Evolutionary conservation across 2,888 invertebrate species (phyloP).

Genomic region (Amblyjoppa fuscipennis): DNA sequence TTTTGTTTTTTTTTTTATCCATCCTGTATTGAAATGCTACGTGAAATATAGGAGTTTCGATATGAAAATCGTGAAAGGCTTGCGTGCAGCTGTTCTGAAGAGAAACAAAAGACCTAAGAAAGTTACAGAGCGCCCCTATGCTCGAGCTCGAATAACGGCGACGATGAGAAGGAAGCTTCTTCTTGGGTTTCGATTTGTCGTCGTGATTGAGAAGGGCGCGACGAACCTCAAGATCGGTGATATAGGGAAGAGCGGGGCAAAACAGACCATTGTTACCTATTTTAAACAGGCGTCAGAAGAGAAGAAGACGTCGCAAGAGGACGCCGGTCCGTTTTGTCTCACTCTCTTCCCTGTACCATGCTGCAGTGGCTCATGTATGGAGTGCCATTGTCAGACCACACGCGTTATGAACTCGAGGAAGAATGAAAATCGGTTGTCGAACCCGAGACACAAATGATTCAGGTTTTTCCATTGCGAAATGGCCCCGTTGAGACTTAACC

Average conservation of each 20-base stretch:
- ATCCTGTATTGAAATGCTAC: neutral
- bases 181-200: slow-evolving; percentile 35
- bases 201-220: slow-evolving; percentile 1
- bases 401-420: neutral
- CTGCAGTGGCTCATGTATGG: neutral
- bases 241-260: neutral
- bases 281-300: neutral
- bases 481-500: too few relatives aligned
- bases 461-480: slow-evolving; percentile 29
- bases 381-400: slow-evolving; percentile 7
- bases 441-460: slow-evolving; percentile 28
- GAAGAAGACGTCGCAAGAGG: too few relatives aligned
- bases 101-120: neutral
- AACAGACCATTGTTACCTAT: neutral
- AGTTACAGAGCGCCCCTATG: slow-evolving; percentile 39
- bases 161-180: slow-evolving; percentile 47
- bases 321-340: too few relatives aligned
- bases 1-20: neutral
- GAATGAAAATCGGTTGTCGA: slow-evolving; percentile 24
- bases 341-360: neutral
- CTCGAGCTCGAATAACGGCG: slow-evolving; percentile 28
- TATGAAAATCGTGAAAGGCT: slow-evolving; percentile 10
- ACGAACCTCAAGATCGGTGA: slow-evolving; percentile 20
- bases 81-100: slow-evolving; percentile 9
- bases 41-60: neutral